These are phyloP conservation scores for Arrhamphus sclerolepis DNA, from an alignment of 2,797 vertebrate species.

Conservation along the genomic window DNA sequence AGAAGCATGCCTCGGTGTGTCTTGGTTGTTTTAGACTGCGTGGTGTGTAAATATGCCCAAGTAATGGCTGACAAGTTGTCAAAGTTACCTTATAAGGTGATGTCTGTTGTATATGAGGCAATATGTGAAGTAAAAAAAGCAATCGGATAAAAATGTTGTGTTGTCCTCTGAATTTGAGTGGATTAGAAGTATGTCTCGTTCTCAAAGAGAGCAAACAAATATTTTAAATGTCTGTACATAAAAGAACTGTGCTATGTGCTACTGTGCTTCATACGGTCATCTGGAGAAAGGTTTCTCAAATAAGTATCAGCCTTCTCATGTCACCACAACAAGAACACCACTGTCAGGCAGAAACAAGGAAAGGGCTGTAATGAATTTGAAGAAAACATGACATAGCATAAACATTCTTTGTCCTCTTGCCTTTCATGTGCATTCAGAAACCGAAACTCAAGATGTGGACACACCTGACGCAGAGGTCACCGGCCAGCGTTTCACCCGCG, in stretches of 20 bases:
- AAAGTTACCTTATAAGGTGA: not conserved
- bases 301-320: too few relatives aligned
- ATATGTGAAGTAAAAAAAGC: constrained; percentile 2
- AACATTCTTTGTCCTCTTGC: too few relatives aligned
- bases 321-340: too few relatives aligned
- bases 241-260: not conserved
- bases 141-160: not conserved
- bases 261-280: constrained; percentile 3
- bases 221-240: not conserved
- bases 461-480: constrained; percentile 66
- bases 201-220: not conserved
- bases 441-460: constrained; percentile 79
- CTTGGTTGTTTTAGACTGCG: not conserved
- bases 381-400: too few relatives aligned
- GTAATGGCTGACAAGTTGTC: not conserved
- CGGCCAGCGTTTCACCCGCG: constrained; percentile 84
- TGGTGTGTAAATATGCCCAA: not conserved
- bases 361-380: too few relatives aligned
- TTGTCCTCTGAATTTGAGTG: constrained; percentile 3
- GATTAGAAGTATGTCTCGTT: not conserved
- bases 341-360: too few relatives aligned
- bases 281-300: too few relatives aligned
- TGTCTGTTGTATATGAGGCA: not conserved
- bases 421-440: constrained; percentile 67
- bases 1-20: not conserved